A percentile compares a stretch with the other conserved stretches of the same genome.
These are phyloP conservation scores for Drosophila borealis DNA, from an alignment of 2,888 invertebrate genomes.

Conservation along the genomic window DNA sequence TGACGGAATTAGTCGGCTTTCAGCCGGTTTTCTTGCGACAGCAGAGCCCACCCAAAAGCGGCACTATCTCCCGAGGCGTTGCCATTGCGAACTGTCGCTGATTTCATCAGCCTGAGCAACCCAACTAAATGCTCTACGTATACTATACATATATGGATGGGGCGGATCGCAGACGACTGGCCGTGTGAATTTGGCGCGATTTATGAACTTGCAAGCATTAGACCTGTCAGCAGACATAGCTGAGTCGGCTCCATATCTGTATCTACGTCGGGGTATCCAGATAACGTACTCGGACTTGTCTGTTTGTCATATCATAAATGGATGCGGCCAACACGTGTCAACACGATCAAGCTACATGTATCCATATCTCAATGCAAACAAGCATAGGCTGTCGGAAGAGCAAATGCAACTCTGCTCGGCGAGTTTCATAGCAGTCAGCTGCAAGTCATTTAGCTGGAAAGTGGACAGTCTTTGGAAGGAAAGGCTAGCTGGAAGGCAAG, in stretches of 20 bases:
- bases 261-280: not conserved
- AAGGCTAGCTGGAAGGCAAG: too few relatives aligned
- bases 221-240: not conserved
- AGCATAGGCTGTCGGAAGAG: not conserved
- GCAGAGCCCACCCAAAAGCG: constrained; percentile 58
- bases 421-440: constrained; percentile 1
- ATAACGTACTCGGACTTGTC: constrained; percentile 5
- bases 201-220: constrained; percentile 14
- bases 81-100: constrained; percentile 42
- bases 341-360: not conserved
- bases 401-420: not conserved
- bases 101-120: constrained; percentile 44
- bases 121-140: not conserved
- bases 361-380: constrained; percentile 6
- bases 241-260: not conserved
- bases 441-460: not conserved
- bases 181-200: not conserved
- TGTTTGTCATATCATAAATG: constrained; percentile 4
- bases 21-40: too few relatives aligned
- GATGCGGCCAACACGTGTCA: not conserved
- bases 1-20: not conserved
- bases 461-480: not conserved
- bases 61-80: constrained; percentile 51
- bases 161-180: not conserved
- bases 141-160: not conserved